Evolutionary conservation across 1,140 invertebrate species (phyloP), one percentile per base, ranked within the genome.

Genomic region (Conus ventricosus): DNA sequence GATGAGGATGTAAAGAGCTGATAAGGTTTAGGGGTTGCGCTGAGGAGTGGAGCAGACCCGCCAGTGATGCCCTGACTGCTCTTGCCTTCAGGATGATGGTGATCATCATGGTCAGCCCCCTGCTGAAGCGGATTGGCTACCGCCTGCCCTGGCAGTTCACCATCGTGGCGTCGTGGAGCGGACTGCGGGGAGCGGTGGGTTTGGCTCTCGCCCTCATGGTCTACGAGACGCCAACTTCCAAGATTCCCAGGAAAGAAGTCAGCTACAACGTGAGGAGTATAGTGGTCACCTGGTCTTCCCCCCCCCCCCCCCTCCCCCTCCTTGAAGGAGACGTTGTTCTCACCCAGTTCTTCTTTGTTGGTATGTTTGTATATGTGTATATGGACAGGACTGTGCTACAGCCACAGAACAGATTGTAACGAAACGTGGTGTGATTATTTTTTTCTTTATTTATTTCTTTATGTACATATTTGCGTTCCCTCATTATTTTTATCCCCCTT

Each of bases 181-280:
- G 95, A n/a, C 89, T 96, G 27, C 90, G 95, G 78, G 96, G 96
- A 17, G 95, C 95, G 27, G 94, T 96, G 25, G 94, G 95, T 11
- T 85, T 96, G 13, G 95, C 95, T 25, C 90, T 96, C 55, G 95
- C 95, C 7, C 89, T 96, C 54, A 93, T 95, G 90, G 92, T 96
- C 1, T 93, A 93, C 25, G 91, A 95, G 78, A 92, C 92, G 13
- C 91, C 95, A 54, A 55, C 89, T 76, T 60, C 82, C 20, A 75
- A 90, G 25, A 91, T 95, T 57, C 90, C 92, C 83, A 84, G 90
- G 15, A 90, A 92, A n/a, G 90, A 82, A 15, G 89, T 95, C 23
- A 90, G 93, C 25, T 86, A 91, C 39, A 39, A 39, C 39, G 39
- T 39, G 39, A 39, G 39, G 39, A 39, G 39, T 39, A 39, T 39